Evolutionary conservation across 1,140 invertebrate genomes (phyloP).

Genomic region (Penaeus japonicus): DNA sequence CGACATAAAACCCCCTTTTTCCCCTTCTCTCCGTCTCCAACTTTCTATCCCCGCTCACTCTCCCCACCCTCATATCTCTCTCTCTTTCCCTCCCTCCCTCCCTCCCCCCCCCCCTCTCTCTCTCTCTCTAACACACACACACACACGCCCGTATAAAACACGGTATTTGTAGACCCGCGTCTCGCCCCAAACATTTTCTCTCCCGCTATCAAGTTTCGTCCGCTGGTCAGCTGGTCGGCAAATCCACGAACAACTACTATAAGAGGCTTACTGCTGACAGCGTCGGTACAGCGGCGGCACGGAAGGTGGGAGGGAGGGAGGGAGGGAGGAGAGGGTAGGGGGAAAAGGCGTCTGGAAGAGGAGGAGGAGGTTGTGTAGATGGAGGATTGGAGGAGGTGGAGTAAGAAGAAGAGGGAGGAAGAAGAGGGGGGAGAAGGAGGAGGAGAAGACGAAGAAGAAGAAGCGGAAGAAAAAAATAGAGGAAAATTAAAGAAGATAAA

Average conservation of each 20-base stretch:
- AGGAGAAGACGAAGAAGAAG: neutral
- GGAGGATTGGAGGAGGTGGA: neutral
- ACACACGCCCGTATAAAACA: neutral
- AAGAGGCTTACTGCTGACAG: slow-evolving; percentile 51
- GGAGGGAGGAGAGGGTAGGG: neutral
- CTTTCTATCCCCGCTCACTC: neutral
- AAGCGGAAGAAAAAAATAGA: neutral
- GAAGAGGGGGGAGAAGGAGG: neutral
- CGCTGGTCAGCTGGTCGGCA: slow-evolving; percentile 40
- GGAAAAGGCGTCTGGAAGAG: neutral
- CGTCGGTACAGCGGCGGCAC: neutral
- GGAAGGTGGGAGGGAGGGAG: neutral
- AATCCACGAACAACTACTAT: slow-evolving; percentile 44
- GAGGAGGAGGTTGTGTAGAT: neutral
- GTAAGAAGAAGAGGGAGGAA: neutral
- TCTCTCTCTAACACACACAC: neutral
- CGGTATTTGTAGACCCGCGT: neutral
- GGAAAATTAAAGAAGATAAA: neutral
- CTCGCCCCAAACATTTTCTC: neutral
- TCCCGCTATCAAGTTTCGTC: slow-evolving; percentile 45
- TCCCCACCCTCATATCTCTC: neutral
- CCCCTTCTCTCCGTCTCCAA: no score
- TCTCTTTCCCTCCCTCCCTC: neutral
- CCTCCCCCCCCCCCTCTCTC: neutral
- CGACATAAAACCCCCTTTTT: no score